phyloP scores from a whole-genome alignment of 2,797 vertebrate species.

The Pelochelys cantorii region DNA sequence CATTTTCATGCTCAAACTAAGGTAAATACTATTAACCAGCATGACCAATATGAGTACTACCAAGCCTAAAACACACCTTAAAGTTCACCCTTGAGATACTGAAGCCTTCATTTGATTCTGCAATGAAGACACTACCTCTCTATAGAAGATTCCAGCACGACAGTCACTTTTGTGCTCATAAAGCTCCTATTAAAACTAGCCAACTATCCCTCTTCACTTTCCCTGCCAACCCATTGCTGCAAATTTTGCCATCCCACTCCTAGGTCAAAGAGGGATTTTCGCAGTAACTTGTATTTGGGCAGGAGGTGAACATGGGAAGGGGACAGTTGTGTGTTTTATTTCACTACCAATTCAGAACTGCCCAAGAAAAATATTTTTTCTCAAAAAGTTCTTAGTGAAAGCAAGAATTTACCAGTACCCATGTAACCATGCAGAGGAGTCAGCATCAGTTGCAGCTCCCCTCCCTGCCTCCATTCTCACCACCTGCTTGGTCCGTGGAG shows the following conservation, averaged over 20 bases:
- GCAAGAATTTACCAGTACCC: fast-evolving
- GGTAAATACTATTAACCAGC: neutral
- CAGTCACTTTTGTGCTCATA: neutral
- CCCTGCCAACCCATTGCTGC: neutral
- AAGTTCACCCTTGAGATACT: neutral
- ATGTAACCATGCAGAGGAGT: fast-evolving
- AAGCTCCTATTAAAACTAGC: slow-evolving; percentile 29
- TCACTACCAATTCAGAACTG: neutral
- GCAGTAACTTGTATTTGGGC: neutral
- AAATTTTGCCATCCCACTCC: slow-evolving; percentile 68
- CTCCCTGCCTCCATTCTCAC: fast-evolving
- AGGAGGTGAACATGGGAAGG: slow-evolving; percentile 37
- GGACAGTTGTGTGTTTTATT: neutral
- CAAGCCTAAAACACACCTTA: neutral
- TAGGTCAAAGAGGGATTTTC: slow-evolving; percentile 7
- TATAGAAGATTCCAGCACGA: neutral
- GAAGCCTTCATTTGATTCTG: neutral
- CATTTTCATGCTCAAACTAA: too few species aligned
- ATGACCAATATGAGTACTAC: neutral
- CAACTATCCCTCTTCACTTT: neutral
- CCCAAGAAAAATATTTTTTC: neutral
- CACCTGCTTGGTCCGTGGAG: neutral
- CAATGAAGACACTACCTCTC: fast-evolving
- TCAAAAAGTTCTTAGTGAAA: fast-evolving
- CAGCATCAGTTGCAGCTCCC: too few species aligned